phyloP scores from a whole-genome alignment of 2,888 invertebrate species.

The Cephus spinipes region DNA sequence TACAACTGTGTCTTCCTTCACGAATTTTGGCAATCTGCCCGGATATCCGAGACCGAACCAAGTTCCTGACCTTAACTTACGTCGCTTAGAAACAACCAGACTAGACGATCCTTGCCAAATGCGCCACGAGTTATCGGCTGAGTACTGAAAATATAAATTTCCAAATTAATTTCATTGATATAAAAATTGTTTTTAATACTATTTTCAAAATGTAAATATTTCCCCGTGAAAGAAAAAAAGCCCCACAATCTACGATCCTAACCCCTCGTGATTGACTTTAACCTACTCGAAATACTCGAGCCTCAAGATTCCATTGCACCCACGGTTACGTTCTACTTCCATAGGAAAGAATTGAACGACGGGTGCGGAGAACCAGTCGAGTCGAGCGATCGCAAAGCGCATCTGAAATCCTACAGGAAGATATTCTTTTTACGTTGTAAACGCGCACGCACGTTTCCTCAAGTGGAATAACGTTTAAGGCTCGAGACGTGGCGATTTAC shows the following conservation, averaged over 20 bases:
- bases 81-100: not conserved
- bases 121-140: not conserved
- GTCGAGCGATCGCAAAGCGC: not conserved
- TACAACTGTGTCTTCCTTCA: not conserved
- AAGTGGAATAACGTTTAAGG: not conserved
- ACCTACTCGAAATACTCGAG: not conserved
- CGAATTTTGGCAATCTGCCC: not conserved
- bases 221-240: not conserved
- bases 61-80: slow-evolving; percentile 1
- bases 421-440: not conserved
- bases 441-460: not conserved
- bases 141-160: not conserved
- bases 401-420: not conserved
- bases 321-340: not conserved
- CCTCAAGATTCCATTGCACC: not conserved
- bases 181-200: not conserved
- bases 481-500: not conserved
- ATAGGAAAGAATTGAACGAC: not conserved
- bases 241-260: not conserved
- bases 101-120: not conserved
- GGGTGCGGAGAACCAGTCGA: not conserved
- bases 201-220: not conserved
- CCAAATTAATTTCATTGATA: not conserved
- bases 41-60: not conserved
- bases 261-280: not conserved